These are phyloP conservation scores for Mantis religiosa DNA, from an alignment of 2,888 invertebrate species.

Conservation along the genomic window DNA sequence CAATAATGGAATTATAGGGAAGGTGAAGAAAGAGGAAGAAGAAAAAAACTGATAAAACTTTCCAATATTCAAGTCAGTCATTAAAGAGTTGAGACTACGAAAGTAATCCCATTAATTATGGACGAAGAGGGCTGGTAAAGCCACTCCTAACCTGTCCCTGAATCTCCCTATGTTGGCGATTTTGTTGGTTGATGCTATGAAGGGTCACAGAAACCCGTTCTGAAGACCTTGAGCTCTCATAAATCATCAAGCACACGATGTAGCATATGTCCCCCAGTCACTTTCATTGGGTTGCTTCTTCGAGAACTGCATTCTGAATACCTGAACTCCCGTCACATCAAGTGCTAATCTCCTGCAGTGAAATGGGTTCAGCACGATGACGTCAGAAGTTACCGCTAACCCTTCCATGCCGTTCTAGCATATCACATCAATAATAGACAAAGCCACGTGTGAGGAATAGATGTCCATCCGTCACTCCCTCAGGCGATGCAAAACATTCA, in stretches of 20 bases:
- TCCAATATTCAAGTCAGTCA: no score
- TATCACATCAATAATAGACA: neutral
- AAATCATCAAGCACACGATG: neutral
- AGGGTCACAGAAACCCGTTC: neutral
- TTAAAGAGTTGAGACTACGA: no score
- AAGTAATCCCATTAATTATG: no score
- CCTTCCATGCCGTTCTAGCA: neutral
- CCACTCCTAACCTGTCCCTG: no score
- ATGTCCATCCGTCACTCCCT: neutral
- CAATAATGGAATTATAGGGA: no score
- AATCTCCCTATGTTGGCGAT: no score
- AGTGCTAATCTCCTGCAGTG: neutral
- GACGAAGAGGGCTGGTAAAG: no score
- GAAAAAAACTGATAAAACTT: no score
- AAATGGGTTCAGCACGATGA: neutral
- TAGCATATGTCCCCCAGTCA: neutral
- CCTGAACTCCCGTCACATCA: neutral
- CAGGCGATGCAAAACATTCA: neutral
- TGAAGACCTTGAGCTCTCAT: neutral
- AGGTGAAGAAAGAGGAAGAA: no score
- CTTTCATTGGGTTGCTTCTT: neutral
- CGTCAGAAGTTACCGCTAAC: neutral
- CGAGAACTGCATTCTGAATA: neutral
- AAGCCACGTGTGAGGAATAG: neutral
- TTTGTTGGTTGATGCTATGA: no score